Base-by-base conservation (phyloP, 1,140 invertebrate species). In the Pseudomyrmex pallidus region DNA sequence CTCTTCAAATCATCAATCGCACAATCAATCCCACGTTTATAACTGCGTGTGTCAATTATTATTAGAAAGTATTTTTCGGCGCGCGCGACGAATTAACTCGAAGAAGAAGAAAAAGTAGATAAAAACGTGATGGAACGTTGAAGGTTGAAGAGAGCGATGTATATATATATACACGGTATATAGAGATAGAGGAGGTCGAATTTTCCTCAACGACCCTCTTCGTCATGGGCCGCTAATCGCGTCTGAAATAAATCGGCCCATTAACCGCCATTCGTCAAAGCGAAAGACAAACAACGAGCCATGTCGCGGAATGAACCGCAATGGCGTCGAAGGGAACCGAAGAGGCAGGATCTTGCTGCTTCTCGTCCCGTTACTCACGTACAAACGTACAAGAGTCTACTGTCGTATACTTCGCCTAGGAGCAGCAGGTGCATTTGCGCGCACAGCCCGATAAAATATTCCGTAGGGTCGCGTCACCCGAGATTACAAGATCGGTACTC, bases 201-300 rank as follows among this genome's bases (percentile, higher is more conserved):
- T 63, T 87, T 80, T 73, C 56, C 74, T 73, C 61, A 73, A 52
- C 25, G 48, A 74, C 46, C 12, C 76, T 80, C 35, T 57, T 73
- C 62, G 67, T 84, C 82, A 63, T 50, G 63, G 59, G 35, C 35
- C 74, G 74, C 64, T 74, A 83, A 84, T 86, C 74, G 74, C 22
- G 54, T 44, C 68, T 73, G 85, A 86, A 84, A 84, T 80, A 77
- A 86, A 86, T 78, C 74, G 82, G 82, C 48, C 74, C 85, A 86
- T 86, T 86, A 86, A 80, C 62, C 74, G 70, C 56, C 82, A 74
- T 86, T 56, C 74, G 61, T 86, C 85, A 86, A 78, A 74, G 68
- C 54, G 25, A 54, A 61, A 54, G 68, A 72, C 66, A 77, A 83
- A 76, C 62, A 74, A 64, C 25, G 68, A 73, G 12, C 44, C 7